Evolutionary conservation across 37 sponge, comb jelly and placozoan species (phyloP), one percentile per base, ranked within the genome.

Genomic region (Lycopodina hypogea): DNA sequence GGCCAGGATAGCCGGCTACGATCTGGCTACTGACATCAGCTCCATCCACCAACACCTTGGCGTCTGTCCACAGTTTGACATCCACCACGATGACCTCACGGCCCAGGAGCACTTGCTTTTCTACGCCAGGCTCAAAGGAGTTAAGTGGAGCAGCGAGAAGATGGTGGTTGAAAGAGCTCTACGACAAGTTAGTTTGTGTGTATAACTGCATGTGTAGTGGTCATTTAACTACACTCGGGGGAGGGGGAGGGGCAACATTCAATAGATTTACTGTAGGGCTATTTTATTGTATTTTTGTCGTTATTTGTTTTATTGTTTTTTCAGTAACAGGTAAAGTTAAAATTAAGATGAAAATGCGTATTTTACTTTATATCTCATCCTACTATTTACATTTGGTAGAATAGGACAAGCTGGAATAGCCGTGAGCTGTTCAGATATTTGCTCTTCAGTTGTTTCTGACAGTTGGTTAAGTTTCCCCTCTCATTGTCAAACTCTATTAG

Each of bases 11-110:
- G 84, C 88, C 34, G 92, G 88, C 29, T 92, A 83, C 33, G 82
- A 88, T 52, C 50, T 91, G 0, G 23, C 45, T 19, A 91, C 88
- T 22, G 80, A 91, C 42, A 91, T 87, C 42, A 18, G 45, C 33
- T 69, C 64, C 6, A 84, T 91, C 38, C 87, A 91, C 68, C 70
- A 41, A 21, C 91, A 91, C 68, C 40, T 91, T 0, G 91, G 91
- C 17, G 91, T 91, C 71, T 91, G 91, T 69, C 91, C 91, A n/a
- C 91, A 91, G 76, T 91, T 91, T 83, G 91, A 91, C 36, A 91
- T 91, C 51, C 91, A 91, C 29, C 77, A 83, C 45, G 72, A 76
- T 32, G 70, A 83, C 21, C 77, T 91, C 41, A 86, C 91, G 26
- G 75, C 87, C 35, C 62, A 83, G 63, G 91, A 91, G 76, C 92